Evolutionary conservation across 2,888 invertebrate species (phyloP), one percentile per base, ranked within the genome.

Genomic region (Cyclophora punctaria): DNA sequence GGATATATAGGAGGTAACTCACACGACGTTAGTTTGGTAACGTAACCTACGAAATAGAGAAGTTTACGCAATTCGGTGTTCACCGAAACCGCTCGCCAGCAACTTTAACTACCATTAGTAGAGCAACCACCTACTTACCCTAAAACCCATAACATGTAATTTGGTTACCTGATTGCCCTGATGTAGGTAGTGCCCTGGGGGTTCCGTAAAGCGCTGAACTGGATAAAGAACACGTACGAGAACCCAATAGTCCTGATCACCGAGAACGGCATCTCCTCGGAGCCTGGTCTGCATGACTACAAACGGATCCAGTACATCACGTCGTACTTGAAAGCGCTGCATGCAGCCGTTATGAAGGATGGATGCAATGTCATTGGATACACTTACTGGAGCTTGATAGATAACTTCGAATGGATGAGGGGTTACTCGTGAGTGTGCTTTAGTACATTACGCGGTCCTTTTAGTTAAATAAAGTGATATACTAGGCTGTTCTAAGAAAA

Each of bases 391-490:
- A 93, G 93, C 57, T 77, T 96, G 7, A 89, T 96, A 78, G 96
- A 96, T 67, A 94, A 94, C 69, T 94, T 93, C 75, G 95, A 96
- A 73, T 96, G 95, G 95, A 86, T 88, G 52, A 85, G 90, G 44
- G 96, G 95, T 35, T 95, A 90, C 69, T 91, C 91, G 91, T 93
- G 56, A 83, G 86, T 81, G 47, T 33, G 6, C 3, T 20, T 20
- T 1, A 1, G 20, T 20, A 20, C 20, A 20, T 20, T 20, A 20
- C 20, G 20, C 20, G 20, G 20, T 20, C 20, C 2, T 20, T 20
- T 20, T 20, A 20, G 20, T 20, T 20, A 20, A 20, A 20, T 20
- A 20, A 20, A 20, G 20, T 20, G 20, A 20, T 20, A 20, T 20
- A 20, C 20, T n/a, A n/a, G n/a, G n/a, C n/a, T n/a, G 20, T 20